phyloP scores from a whole-genome alignment of 2,797 vertebrate species.

The Lerista edwardsae region DNA sequence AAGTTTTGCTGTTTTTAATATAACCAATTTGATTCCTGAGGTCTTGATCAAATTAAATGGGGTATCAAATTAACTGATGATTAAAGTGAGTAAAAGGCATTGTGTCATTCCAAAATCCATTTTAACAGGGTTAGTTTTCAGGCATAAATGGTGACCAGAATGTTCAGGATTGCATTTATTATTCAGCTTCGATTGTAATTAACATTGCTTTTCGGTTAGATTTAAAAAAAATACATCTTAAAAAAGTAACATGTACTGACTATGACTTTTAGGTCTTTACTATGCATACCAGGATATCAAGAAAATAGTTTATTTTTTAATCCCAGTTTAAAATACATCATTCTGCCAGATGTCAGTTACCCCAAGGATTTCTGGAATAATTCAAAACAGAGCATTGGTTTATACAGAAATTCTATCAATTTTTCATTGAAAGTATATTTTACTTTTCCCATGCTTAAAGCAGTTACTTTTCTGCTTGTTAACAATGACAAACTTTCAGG shows the following conservation, averaged over 20 bases:
- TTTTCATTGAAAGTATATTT: not conserved
- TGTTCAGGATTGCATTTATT: slow-evolving; percentile 57
- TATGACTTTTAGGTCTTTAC: not conserved
- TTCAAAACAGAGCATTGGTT: not conserved
- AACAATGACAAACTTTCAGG: not conserved
- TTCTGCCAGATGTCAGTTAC: not conserved
- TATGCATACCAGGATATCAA: not conserved
- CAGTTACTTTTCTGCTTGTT: not conserved
- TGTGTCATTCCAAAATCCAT: slow-evolving; percentile 64
- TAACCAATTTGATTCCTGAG: slow-evolving; percentile 64
- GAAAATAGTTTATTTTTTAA: not conserved
- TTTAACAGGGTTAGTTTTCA: slow-evolving; percentile 69
- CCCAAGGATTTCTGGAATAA: slow-evolving; percentile 10
- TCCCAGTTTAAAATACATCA: not conserved
- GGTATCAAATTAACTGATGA: slow-evolving; percentile 68
- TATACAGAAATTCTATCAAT: no score
- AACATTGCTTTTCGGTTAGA: slow-evolving; percentile 35
- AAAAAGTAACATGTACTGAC: not conserved
- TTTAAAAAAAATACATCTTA: not conserved
- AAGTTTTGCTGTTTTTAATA: slow-evolving; percentile 73
- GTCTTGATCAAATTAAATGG: slow-evolving; percentile 74
- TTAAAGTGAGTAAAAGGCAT: slow-evolving; percentile 68
- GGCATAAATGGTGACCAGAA: slow-evolving; percentile 49
- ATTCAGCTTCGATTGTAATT: slow-evolving; percentile 39
- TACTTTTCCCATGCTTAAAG: not conserved